These are phyloP conservation scores for Campoletis raptor DNA, from an alignment of 2,888 invertebrate species.

Conservation along the genomic window DNA sequence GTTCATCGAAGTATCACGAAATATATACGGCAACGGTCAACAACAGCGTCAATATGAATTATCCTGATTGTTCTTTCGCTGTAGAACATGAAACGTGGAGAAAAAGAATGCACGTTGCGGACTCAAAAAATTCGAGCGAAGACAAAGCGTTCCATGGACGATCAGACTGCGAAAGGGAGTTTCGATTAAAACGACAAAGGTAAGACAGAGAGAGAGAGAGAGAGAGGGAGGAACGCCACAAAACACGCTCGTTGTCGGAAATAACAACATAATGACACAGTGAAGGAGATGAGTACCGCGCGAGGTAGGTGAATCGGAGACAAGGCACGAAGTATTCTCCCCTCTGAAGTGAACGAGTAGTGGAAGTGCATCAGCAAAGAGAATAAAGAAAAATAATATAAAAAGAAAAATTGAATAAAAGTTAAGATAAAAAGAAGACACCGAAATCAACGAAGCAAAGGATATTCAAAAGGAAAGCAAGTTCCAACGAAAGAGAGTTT, in stretches of 20 bases:
- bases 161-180: conserved; percentile 37
- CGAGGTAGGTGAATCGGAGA: conserved; percentile 82
- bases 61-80: conserved; percentile 69
- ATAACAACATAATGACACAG: conserved; percentile 85
- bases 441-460: neutral
- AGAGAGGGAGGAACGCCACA: conserved; percentile 65
- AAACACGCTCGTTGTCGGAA: conserved; percentile 84
- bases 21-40: conserved; percentile 59
- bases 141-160: conserved; percentile 52
- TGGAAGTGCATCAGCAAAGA: conserved; percentile 47
- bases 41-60: conserved; percentile 78
- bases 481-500: neutral
- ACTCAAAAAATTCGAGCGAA: conserved; percentile 34
- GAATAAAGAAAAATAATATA: conserved; percentile 21
- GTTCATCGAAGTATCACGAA: no score
- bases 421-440: neutral
- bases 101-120: conserved; percentile 51
- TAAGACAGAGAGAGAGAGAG: conserved; percentile 2
- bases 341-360: conserved; percentile 33
- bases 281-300: conserved; percentile 82
- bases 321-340: conserved; percentile 59
- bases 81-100: neutral
- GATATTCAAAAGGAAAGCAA: neutral
- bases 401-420: conserved; percentile 35
- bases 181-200: conserved; percentile 29